Percentiles rank a stretch among this genome's conserved stretches.
Evolutionary conservation across 2,113 vertebrate species (phyloP).

Genomic region (Scomber japonicus): DNA sequence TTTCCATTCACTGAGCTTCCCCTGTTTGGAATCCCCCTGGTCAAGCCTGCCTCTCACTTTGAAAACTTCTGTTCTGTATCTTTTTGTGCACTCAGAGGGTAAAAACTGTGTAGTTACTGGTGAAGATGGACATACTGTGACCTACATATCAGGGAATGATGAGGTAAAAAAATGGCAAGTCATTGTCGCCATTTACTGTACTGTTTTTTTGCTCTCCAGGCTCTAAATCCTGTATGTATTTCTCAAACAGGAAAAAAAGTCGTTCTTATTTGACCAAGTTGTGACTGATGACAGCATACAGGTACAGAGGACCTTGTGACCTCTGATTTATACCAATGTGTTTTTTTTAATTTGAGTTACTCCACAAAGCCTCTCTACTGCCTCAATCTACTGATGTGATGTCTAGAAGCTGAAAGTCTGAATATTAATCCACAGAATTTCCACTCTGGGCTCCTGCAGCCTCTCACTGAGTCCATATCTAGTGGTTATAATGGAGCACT

Average conservation of each 20-base stretch:
- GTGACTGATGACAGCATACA: conserved; percentile 63
- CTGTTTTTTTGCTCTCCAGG: neutral
- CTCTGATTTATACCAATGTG: conserved; percentile 1
- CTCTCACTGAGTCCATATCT: conserved; percentile 76
- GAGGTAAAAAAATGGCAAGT: conserved; percentile 55
- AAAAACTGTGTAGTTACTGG: conserved; percentile 37
- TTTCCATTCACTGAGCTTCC: no score
- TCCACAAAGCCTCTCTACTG: neutral
- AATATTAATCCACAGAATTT: conserved; percentile 75
- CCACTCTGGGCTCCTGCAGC: conserved; percentile 78
- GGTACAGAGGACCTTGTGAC: conserved; percentile 53
- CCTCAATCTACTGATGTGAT: neutral
- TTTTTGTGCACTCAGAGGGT: conserved; percentile 14
- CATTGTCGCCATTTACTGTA: neutral
- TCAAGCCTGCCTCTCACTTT: no score
- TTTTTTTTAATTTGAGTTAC: neutral
- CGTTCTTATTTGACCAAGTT: conserved; percentile 72
- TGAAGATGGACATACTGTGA: conserved; percentile 58
- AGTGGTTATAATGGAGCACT: conserved; percentile 84
- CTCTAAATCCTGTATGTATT: neutral
- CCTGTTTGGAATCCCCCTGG: no score
- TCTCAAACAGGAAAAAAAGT: conserved; percentile 56
- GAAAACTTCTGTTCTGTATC: neutral
- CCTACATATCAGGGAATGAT: conserved; percentile 54
- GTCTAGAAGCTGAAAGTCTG: conserved; percentile 20